A percentile compares a stretch with the other conserved stretches of the same genome.
These are phyloP conservation scores for Mechanitis messenoides DNA, from an alignment of 2,888 invertebrate species.

Conservation along the genomic window DNA sequence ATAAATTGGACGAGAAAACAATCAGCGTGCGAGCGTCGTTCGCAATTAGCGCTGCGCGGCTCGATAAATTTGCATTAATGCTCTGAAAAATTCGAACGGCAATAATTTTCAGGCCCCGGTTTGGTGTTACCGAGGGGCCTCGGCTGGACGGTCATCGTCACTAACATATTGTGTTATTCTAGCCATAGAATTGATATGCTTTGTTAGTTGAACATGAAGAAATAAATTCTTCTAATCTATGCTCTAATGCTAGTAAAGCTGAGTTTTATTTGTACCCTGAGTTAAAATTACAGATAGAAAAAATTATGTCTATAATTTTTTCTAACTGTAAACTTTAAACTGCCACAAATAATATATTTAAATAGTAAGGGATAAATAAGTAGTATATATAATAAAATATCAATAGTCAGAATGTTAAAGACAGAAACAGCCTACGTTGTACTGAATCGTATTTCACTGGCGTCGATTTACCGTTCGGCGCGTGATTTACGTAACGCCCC, in stretches of 20 bases:
- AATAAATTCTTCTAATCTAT: conserved; percentile 12
- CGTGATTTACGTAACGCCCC: conserved; percentile 70
- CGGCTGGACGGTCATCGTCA: conserved; percentile 24
- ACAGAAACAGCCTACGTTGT: conserved; percentile 4
- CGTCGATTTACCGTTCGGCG: conserved; percentile 56
- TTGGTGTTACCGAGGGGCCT: conserved; percentile 9
- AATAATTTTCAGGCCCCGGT: conserved; percentile 71
- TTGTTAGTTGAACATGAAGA: conserved; percentile 21
- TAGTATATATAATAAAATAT: background rate
- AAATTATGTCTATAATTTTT: background rate
- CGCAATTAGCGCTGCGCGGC: conserved; percentile 74
- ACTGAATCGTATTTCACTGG: conserved; percentile 50
- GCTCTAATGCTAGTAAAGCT: conserved; percentile 14
- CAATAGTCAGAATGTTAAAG: background rate
- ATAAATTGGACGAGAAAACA: conserved; percentile 75
- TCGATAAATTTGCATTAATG: conserved; percentile 77
- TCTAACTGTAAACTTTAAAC: no score
- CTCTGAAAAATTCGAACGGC: conserved; percentile 73
- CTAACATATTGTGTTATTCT: conserved; percentile 26
- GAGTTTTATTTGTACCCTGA: conserved; percentile 7
- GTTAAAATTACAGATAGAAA: background rate
- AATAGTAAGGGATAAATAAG: no score
- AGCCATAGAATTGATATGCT: conserved; percentile 26
- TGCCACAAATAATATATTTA: no score
- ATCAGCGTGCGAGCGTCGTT: conserved; percentile 72